These are phyloP conservation scores for Hylaeus anthracinus DNA, from an alignment of 1,140 invertebrate species.

Conservation along the genomic window DNA sequence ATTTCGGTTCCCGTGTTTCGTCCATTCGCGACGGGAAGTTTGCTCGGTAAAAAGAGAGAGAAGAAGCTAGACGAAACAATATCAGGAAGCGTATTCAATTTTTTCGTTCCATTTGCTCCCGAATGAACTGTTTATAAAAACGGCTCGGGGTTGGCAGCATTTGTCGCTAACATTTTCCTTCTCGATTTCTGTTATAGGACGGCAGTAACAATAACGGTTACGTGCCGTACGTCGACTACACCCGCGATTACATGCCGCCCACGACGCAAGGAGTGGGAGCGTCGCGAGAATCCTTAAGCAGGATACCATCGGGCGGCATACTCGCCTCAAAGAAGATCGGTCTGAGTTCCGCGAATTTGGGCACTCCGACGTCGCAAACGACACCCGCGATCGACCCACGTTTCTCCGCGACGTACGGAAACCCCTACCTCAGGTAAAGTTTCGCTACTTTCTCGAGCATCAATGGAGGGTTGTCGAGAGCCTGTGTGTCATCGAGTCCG, in stretches of 20 bases:
- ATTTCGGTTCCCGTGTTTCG: neutral
- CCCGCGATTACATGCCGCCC: conserved; percentile 91
- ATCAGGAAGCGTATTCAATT: neutral
- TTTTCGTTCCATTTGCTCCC: neutral
- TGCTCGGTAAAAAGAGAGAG: neutral
- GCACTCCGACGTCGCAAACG: conserved; percentile 79
- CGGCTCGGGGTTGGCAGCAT: no score
- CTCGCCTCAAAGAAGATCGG: conserved; percentile 83
- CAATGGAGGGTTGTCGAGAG: neutral
- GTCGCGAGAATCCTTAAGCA: conserved; percentile 81
- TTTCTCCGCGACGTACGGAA: conserved; percentile 93
- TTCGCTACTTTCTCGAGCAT: neutral
- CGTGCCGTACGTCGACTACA: conserved; percentile 93
- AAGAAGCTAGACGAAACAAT: conserved; percentile 2
- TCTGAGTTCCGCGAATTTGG: conserved; percentile 82
- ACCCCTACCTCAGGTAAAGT: conserved; percentile 89
- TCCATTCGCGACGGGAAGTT: neutral
- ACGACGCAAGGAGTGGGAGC: conserved; percentile 81
- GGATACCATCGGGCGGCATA: conserved; percentile 81
- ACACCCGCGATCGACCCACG: conserved; percentile 89
- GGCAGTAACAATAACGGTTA: conserved; percentile 93
- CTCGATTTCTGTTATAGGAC: conserved; percentile 80
- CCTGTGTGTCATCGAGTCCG: conserved; percentile 27
- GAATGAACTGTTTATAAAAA: neutral
- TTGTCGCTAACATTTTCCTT: neutral